Conservation (phyloP, 2,888 invertebrate genomes). For the Busseola fusca region DNA sequence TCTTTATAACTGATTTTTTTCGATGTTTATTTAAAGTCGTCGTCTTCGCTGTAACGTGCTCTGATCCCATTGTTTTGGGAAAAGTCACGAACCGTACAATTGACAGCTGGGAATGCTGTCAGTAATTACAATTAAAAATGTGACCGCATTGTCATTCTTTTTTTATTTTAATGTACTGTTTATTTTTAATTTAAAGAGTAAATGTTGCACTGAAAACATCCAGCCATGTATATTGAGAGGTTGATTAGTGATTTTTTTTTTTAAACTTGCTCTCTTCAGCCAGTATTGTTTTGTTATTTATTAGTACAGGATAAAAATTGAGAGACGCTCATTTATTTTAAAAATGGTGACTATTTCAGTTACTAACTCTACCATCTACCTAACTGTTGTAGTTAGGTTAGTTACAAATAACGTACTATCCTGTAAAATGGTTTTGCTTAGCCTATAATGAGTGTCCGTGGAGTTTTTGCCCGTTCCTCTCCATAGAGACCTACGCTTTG, state of each 20-base stretch:
- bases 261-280: neutral
- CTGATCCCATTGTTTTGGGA: constrained; percentile 84
- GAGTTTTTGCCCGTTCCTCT: no score
- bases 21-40: constrained; percentile 77
- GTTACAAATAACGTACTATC: neutral
- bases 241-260: neutral
- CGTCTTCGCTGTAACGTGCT: constrained; percentile 72
- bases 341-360: neutral
- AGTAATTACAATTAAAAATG: constrained; percentile 78
- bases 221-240: constrained; percentile 10
- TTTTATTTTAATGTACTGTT: constrained; percentile 62
- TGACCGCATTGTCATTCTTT: constrained; percentile 63
- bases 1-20: constrained; percentile 70
- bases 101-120: constrained; percentile 73
- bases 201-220: constrained; percentile 4
- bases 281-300: neutral
- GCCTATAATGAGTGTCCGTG: no score
- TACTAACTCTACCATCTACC: neutral
- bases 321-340: neutral
- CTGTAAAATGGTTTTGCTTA: neutral
- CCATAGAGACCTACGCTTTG: no score
- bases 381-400: no score
- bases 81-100: constrained; percentile 84
- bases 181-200: constrained; percentile 59
- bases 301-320: neutral